These are phyloP conservation scores for Myopa tessellatipennis DNA, from an alignment of 2,888 invertebrate genomes.

Conservation along the genomic window DNA sequence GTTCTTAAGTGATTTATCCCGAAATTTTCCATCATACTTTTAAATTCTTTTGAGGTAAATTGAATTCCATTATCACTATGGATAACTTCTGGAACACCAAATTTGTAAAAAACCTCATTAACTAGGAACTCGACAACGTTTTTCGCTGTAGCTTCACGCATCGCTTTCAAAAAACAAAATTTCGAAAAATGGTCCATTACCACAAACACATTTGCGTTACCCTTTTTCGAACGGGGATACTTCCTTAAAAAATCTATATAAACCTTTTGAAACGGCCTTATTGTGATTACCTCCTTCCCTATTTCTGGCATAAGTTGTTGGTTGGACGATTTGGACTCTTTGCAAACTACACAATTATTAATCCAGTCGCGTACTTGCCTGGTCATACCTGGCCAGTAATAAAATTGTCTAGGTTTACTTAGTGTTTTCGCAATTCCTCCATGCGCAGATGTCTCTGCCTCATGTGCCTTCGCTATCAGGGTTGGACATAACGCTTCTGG, in stretches of 20 bases:
- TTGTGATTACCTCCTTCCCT: no score
- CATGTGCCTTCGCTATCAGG: slow-evolving; percentile 34
- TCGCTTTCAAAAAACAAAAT: slow-evolving; percentile 29
- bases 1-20: slow-evolving; percentile 44
- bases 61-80: neutral
- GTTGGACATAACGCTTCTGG: slow-evolving; percentile 2
- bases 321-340: neutral
- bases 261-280: neutral
- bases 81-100: no score
- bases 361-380: neutral
- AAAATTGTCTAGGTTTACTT: slow-evolving; percentile 25
- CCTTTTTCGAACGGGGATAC: neutral
- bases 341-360: neutral
- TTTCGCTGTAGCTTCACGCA: slow-evolving; percentile 27
- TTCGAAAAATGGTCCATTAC: slow-evolving; percentile 34
- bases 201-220: slow-evolving; percentile 30
- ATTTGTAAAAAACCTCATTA: neutral
- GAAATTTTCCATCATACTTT: slow-evolving; percentile 30
- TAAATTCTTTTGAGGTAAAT: neutral
- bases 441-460: slow-evolving; percentile 5
- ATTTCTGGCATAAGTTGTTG: no score
- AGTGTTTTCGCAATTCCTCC: slow-evolving; percentile 29
- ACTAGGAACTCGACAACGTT: slow-evolving; percentile 26
- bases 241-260: neutral
- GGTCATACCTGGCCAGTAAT: slow-evolving; percentile 2